Base-by-base conservation (phyloP, 2,888 invertebrate species). In the Antheraea yamamai region DNA sequence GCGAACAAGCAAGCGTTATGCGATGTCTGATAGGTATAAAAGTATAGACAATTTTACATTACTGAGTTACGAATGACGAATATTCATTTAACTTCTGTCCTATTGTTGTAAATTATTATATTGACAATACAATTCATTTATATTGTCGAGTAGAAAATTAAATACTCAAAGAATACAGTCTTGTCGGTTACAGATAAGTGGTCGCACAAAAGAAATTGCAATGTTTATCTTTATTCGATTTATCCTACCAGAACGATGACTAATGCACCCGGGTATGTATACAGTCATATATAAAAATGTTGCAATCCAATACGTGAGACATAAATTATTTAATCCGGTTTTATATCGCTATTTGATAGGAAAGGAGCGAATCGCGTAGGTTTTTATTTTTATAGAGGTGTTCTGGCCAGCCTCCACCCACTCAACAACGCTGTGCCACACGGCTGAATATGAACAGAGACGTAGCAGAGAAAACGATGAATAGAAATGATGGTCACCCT, bases 261-360 rank as follows among this genome's bases (percentile, higher is more conserved):
- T 26, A 23, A 61, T 66, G 6, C 26, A 66, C 26, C 6, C 30
- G 6, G 26, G 1, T 66, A 66, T 30, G 16, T 64, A 61, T 61
- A 23, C 6, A 61, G n/a, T 26, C 4, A 14, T 26, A 64, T 26
- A 66, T 30, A 30, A 66, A 66, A 66, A 64, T 26, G 16, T 16
- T 39, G 23, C 70, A 70, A 70, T 70, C n/a, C 23, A 7, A 30
- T 68, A 68, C 35, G 47, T 64, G 61, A 75, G 74, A 51, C 73
- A 71, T 75, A 74, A 55, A 47, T 68, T 51, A 70, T 47, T 64
- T 75, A 78, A 70, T 39, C 70, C 39, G 39, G 70, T 70, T 39
- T 39, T 70, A 39, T 70, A 70, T 70, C 70, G 39, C 39, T 35
- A 12, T 70, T 70, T 70, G 70, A 70, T 70, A 39, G 70, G 39